Base-by-base conservation (phyloP, 2,113 vertebrate species). In the Lepisosteus oculatus region DNA sequence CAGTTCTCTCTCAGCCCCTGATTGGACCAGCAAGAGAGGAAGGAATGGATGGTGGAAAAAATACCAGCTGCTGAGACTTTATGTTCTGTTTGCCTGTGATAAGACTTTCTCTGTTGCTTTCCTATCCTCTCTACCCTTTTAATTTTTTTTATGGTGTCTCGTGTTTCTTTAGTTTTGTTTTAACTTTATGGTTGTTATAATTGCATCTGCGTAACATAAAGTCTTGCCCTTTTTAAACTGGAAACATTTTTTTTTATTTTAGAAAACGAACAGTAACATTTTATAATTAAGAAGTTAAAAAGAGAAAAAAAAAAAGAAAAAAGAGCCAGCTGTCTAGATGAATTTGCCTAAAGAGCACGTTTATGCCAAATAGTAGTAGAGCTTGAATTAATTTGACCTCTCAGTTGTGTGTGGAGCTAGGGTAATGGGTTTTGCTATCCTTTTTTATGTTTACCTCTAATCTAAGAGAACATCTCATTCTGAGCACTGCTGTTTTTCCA, bases 1-100 rank as follows among this genome's bases (percentile, higher is more conserved):
- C 97, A 98, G 87, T 99, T 99, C 90, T 93, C 94, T 6, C 93
- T 98, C 67, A 86, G 85, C 3, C 90, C 90, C 84, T 97, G 88
- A 93, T 84, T 64, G 78, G 67, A 47, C 42, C 11, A 54, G 43
- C n/a, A 17, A n/a, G 15, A 6, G 41, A 66, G 14, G 69, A 70
- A 74, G 59, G 51, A 67, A 70, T 68, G 70, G 65, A 65, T 29
- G 8, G 41, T 8, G 44, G 61, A 47, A 61, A 59, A 14, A 51
- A 57, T 11, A 41, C 44, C 55, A 47, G 17, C 63, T 72, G 45
- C 64, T 68, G 47, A 70, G 42, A 76, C 72, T 65, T 51, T 67
- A 47, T 66, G 45, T 64, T n/a, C 43, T 56, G 41, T 44, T n/a
- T 68, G 45, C 47, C 67, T 67, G 61, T 69, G 7, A 44, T 17